Evolutionary conservation across 2,113 vertebrate genomes (phyloP).

Genomic region (Speoplatyrhinus poulsoni): DNA sequence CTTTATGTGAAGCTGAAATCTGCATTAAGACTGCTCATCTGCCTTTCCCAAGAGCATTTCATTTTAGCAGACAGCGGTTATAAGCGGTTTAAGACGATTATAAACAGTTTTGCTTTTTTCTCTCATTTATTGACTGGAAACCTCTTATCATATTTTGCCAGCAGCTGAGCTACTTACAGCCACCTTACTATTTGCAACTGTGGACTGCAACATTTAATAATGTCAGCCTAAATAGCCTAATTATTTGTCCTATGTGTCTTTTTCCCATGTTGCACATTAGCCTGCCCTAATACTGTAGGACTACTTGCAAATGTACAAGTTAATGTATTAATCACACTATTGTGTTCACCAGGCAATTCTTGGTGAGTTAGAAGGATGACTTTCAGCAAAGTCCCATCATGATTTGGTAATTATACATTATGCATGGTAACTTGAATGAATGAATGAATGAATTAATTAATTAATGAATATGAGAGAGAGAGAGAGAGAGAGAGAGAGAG

Average conservation of each 20-base stretch:
- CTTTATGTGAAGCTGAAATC: constrained; percentile 58
- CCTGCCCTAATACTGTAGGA: too few relatives aligned
- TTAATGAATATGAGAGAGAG: neutral
- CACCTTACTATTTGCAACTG: constrained; percentile 56
- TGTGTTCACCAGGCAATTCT: neutral
- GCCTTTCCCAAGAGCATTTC: constrained; percentile 72
- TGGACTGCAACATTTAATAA: constrained; percentile 48
- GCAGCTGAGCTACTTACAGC: constrained; percentile 71
- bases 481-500: constrained; percentile 14
- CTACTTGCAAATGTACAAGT: too few relatives aligned
- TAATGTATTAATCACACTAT: neutral
- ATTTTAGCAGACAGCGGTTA: constrained; percentile 73
- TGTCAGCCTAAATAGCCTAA: constrained; percentile 3
- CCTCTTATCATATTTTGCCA: constrained; percentile 81
- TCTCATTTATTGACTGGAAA: constrained; percentile 71
- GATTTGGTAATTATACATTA: constrained; percentile 41
- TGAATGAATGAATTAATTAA: constrained; percentile 10
- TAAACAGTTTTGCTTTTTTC: constrained; percentile 79
- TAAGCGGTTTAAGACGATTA: constrained; percentile 80
- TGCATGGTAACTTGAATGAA: constrained; percentile 37
- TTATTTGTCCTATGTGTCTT: neutral
- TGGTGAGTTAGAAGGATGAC: neutral
- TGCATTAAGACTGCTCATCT: constrained; percentile 64
- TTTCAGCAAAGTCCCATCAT: neutral
- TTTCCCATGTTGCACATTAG: neutral